Percentiles rank a stretch among this genome's conserved stretches.
These are phyloP conservation scores for Acheta domesticus DNA, from an alignment of 2,888 invertebrate species.

Conservation along the genomic window DNA sequence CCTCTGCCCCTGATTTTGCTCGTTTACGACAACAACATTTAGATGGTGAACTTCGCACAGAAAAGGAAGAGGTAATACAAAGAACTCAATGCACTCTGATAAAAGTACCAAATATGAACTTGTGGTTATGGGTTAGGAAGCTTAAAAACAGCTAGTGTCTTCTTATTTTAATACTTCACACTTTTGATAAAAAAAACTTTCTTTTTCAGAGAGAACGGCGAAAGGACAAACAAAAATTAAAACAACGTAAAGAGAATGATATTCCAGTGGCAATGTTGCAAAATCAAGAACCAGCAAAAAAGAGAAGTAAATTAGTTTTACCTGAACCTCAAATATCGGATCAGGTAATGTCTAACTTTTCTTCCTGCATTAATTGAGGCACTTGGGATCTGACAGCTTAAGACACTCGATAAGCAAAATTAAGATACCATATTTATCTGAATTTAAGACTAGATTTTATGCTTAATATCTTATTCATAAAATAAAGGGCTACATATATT, in stretches of 20 bases:
- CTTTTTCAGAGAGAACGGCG: conserved; percentile 71
- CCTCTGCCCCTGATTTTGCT: conserved; percentile 85
- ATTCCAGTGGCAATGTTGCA: conserved; percentile 86
- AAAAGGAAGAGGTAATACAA: conserved; percentile 75
- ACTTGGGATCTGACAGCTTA: background rate
- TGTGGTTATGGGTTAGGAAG: background rate
- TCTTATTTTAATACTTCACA: conserved; percentile 27
- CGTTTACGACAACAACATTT: conserved; percentile 86
- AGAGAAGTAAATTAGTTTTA: conserved; percentile 91
- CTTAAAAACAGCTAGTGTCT: background rate
- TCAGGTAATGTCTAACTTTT: conserved; percentile 50
- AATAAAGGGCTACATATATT: too few species aligned
- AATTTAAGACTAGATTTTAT: too few species aligned
- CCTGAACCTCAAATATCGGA: conserved; percentile 97
- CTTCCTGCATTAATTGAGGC: background rate
- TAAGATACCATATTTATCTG: too few species aligned
- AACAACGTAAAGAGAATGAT: conserved; percentile 93
- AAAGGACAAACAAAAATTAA: conserved; percentile 92
- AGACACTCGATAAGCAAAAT: too few species aligned
- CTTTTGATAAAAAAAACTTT: background rate
- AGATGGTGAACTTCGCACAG: conserved; percentile 86
- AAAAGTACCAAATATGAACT: background rate
- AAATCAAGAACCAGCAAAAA: conserved; percentile 83
- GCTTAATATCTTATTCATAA: too few species aligned
- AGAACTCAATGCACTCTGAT: background rate